A percentile compares a stretch with the other conserved stretches of the same genome.
Evolutionary conservation across 2,113 vertebrate genomes (phyloP).

Genomic region (Formicarius rufipectus): DNA sequence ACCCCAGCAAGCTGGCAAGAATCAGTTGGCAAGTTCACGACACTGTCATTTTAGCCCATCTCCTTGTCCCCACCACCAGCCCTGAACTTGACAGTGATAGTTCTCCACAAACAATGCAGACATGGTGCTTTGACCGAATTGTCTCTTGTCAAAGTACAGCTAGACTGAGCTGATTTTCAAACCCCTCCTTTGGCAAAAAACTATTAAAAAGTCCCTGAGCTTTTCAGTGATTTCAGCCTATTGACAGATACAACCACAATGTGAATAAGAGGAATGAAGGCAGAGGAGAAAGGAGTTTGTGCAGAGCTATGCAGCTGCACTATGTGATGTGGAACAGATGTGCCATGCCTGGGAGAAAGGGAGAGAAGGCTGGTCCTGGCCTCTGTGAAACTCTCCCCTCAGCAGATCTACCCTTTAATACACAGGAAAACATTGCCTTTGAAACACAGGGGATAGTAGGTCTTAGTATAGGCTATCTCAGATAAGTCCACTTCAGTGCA

Average conservation of each 20-base stretch:
- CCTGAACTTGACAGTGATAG: neutral
- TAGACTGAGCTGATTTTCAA: neutral
- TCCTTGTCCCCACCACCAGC: neutral
- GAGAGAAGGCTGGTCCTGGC: neutral
- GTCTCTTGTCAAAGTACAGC: neutral
- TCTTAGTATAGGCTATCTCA: neutral
- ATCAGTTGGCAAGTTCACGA: constrained; percentile 47
- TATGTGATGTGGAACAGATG: neutral
- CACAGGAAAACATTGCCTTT: neutral
- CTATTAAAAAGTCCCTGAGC: neutral
- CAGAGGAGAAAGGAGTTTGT: neutral
- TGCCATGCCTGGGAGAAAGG: neutral
- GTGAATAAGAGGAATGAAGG: neutral
- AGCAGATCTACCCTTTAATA: neutral
- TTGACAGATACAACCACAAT: neutral
- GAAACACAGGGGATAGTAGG: neutral
- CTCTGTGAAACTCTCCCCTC: neutral
- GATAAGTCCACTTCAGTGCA: neutral
- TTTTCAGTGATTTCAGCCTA: neutral
- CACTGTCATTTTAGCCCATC: constrained; percentile 45
- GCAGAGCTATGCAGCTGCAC: neutral
- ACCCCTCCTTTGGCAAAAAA: neutral
- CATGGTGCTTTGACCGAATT: neutral
- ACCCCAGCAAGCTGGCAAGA: neutral
- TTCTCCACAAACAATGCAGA: neutral